Conservation (phyloP, 2,113 vertebrate genomes). For the Cyanistes caeruleus region DNA sequence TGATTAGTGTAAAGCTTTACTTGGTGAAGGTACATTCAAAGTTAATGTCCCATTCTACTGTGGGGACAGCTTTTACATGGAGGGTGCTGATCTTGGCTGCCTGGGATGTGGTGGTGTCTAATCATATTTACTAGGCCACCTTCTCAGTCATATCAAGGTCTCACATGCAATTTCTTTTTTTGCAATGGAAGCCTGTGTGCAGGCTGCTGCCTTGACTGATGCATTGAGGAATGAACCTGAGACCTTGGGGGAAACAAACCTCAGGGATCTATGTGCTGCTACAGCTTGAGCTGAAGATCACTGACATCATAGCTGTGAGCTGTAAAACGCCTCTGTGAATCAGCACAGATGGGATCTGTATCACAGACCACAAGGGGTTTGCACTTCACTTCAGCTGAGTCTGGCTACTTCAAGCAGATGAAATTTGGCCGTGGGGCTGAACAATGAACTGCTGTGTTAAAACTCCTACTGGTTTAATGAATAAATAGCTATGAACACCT, state of each 20-base stretch:
- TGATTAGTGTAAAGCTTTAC: neutral
- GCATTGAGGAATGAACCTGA: neutral
- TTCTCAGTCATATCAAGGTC: neutral
- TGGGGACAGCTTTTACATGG: neutral
- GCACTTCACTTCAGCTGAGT: neutral
- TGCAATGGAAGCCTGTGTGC: neutral
- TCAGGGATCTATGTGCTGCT: neutral
- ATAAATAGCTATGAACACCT: neutral
- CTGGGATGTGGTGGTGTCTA: neutral
- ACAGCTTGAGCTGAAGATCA: neutral
- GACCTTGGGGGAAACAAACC: neutral
- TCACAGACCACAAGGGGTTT: neutral
- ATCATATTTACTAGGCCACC: neutral
- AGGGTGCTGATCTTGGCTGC: neutral
- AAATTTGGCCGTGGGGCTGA: neutral
- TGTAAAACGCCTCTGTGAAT: neutral
- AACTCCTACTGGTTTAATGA: neutral
- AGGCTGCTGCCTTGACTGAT: neutral
- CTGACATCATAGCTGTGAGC: neutral
- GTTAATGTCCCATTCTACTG: neutral
- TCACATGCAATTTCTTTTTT: neutral
- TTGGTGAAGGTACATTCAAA: neutral
- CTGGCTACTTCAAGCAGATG: neutral
- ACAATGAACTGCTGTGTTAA: neutral
- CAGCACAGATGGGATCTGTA: neutral